A percentile compares a stretch with the other conserved stretches of the same genome.
phyloP scores from a whole-genome alignment of 2,888 invertebrate species.

The Alsophila aescularia region DNA sequence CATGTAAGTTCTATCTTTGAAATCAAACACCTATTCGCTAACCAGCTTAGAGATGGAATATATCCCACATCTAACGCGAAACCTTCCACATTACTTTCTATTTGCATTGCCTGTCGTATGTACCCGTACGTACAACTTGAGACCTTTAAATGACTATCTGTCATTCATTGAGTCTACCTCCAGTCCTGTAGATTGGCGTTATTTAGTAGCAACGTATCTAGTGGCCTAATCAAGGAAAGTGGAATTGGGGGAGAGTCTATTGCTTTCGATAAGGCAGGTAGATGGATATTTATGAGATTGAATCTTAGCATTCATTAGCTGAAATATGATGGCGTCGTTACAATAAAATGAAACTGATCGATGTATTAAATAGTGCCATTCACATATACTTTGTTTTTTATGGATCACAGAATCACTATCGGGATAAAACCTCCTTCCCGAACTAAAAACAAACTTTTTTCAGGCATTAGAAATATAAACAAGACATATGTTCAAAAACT shows the following conservation, averaged over 20 bases:
- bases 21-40: slow-evolving; percentile 5
- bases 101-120: slow-evolving; percentile 42
- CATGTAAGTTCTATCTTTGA: not conserved
- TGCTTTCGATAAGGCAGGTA: not conserved
- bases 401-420: no score
- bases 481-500: no score
- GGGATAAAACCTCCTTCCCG: no score
- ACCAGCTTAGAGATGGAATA: not conserved
- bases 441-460: no score
- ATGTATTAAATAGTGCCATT: no score
- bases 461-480: no score
- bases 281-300: not conserved
- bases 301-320: not conserved
- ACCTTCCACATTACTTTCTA: slow-evolving; percentile 45
- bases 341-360: no score
- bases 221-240: slow-evolving; percentile 2
- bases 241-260: not conserved
- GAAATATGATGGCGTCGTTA: not conserved
- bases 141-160: slow-evolving; percentile 54
- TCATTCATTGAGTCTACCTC: slow-evolving; percentile 32
- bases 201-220: not conserved
- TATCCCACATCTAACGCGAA: slow-evolving; percentile 3
- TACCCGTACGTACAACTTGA: slow-evolving; percentile 45
- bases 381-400: no score
- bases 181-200: not conserved